A percentile compares a stretch with the other conserved stretches of the same genome.
Evolutionary conservation across 1,140 invertebrate genomes (phyloP).

Genomic region (Heliconius melpomene): DNA sequence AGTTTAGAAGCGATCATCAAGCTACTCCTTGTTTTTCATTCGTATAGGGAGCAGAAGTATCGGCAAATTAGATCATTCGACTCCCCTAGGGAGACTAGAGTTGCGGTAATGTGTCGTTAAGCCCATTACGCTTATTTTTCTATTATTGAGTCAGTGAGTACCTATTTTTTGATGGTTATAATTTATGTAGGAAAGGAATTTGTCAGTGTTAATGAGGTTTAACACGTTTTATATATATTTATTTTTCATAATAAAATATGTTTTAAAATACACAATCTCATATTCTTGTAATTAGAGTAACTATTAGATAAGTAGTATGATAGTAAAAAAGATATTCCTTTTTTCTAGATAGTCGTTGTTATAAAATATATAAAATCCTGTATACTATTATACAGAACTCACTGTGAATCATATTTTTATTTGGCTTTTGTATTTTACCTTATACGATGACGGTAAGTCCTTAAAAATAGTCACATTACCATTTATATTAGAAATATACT

Average conservation of each 20-base stretch:
- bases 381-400: background rate
- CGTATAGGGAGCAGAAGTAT: background rate
- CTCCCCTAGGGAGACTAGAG: background rate
- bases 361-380: no score
- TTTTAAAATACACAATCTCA: no score
- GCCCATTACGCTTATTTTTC: conserved; percentile 51
- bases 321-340: background rate
- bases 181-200: no score
- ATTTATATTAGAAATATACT: conserved; percentile 74
- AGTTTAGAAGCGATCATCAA: background rate
- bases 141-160: conserved; percentile 7
- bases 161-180: no score
- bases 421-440: conserved; percentile 25
- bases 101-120: conserved; percentile 46
- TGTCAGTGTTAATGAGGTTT: no score
- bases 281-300: no score
- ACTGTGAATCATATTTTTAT: conserved; percentile 29
- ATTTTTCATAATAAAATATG: no score
- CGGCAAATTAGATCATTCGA: conserved; percentile 56
- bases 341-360: background rate
- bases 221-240: no score
- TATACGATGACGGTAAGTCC: conserved; percentile 16
- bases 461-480: conserved; percentile 62
- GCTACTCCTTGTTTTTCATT: background rate
- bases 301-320: no score